Percentiles rank a stretch among this genome's conserved stretches.
phyloP scores from a whole-genome alignment of 1,140 invertebrate genomes.

The Plectrocnemia conspersa region DNA sequence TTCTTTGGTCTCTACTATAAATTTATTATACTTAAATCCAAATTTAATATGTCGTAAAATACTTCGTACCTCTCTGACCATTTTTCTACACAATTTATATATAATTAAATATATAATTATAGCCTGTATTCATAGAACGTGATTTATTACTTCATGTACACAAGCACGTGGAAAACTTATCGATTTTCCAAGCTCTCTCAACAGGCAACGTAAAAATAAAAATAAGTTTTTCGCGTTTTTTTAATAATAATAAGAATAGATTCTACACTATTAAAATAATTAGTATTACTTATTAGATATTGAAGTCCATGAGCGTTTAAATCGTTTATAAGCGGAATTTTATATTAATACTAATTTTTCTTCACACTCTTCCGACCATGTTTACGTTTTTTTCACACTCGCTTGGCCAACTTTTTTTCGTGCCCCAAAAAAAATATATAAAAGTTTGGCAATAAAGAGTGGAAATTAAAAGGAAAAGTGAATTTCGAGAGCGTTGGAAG shows the following conservation, averaged over 20 bases:
- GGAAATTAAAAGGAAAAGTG: conserved; percentile 24
- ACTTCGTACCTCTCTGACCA: neutral
- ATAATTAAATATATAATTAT: neutral
- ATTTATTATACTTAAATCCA: too few relatives aligned
- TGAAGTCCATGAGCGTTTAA: neutral
- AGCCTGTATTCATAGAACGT: neutral
- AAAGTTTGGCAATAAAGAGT: conserved; percentile 22
- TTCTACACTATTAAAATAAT: neutral
- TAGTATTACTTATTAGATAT: neutral
- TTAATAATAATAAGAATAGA: neutral
- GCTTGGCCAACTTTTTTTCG: neutral
- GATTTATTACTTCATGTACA: neutral
- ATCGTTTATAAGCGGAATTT: neutral
- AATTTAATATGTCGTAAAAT: too few relatives aligned
- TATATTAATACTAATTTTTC: neutral
- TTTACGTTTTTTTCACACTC: neutral
- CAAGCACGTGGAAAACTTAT: conserved; percentile 13
- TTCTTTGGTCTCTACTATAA: too few relatives aligned
- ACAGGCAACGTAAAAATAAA: conserved; percentile 1
- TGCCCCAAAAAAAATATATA: conserved; percentile 5
- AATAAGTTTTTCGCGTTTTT: neutral
- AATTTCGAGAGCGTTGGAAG: conserved; percentile 20
- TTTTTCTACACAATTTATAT: neutral
- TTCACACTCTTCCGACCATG: neutral
- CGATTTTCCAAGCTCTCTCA: conserved; percentile 14